A percentile compares a stretch with the other conserved stretches of the same genome.
Evolutionary conservation across 1,140 invertebrate genomes (phyloP).

Genomic region (Coelopa frigida): DNA sequence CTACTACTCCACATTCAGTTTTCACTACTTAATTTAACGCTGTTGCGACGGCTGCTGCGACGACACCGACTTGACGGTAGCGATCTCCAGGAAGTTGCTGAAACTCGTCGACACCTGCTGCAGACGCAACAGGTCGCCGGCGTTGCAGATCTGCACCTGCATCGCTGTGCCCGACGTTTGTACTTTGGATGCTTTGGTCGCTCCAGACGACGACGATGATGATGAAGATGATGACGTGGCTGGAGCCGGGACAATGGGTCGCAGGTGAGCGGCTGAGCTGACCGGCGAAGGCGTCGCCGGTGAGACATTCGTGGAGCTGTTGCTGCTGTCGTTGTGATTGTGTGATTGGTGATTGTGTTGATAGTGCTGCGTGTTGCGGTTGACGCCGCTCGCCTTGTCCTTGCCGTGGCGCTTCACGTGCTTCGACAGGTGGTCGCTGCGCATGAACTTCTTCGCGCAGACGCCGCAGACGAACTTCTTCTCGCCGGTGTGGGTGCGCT

Average conservation of each 20-base stretch:
- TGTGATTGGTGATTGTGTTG: too few species aligned
- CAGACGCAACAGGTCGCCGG: conserved; percentile 28
- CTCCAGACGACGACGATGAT: neutral
- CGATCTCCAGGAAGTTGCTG: conserved; percentile 1
- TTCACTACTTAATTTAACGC: neutral
- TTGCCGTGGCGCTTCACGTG: conserved; percentile 80
- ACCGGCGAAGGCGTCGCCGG: neutral
- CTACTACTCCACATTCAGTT: neutral
- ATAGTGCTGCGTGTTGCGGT: conserved; percentile 23
- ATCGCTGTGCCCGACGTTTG: conserved; percentile 3
- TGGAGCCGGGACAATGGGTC: conserved; percentile 33
- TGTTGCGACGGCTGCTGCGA: conserved; percentile 7
- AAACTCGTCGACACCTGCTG: conserved; percentile 19
- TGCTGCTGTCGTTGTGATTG: conserved; percentile 9
- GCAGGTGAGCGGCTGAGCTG: conserved; percentile 17
- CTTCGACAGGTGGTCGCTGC: conserved; percentile 86
- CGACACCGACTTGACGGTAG: conserved; percentile 4
- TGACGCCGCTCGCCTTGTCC: conserved; percentile 47
- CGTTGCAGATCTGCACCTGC: conserved; percentile 26
- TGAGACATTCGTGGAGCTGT: conserved; percentile 7
- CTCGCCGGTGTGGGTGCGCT: conserved; percentile 90
- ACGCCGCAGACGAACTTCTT: conserved; percentile 87
- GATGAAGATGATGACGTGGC: neutral
- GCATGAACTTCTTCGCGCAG: conserved; percentile 88
- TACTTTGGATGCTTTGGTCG: neutral